A percentile compares a stretch with the other conserved stretches of the same genome.
These are phyloP conservation scores for Apis mellifera DNA, from an alignment of 1,140 invertebrate genomes.

Conservation along the genomic window Amel_HAv3.1 CM009936.2:13303001-13303500, in stretches of 20 bases:
- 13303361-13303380: too few species aligned
- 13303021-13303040: slow-evolving; percentile 36
- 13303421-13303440: too few species aligned
- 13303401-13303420: too few species aligned
- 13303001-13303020: slow-evolving; percentile 34
- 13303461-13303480: background rate
- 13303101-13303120: slow-evolving; percentile 45
- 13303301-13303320: background rate
- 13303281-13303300: background rate
- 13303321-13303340: too few species aligned
- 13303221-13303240: slow-evolving; percentile 32
- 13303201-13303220: background rate
- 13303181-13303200: background rate
- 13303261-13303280: background rate
- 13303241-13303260: background rate
- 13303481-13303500: background rate
- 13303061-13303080: background rate
- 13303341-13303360: too few species aligned
- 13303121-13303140: slow-evolving; percentile 47
- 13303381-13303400: too few species aligned
- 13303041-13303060: slow-evolving; percentile 53
- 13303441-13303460: background rate
- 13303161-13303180: background rate
- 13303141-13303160: background rate
- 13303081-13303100: slow-evolving; percentile 17